Percentiles rank a stretch among this genome's conserved stretches.
Conservation (phyloP, 2,797 vertebrate genomes). For the Lithobates pipiens region DNA sequence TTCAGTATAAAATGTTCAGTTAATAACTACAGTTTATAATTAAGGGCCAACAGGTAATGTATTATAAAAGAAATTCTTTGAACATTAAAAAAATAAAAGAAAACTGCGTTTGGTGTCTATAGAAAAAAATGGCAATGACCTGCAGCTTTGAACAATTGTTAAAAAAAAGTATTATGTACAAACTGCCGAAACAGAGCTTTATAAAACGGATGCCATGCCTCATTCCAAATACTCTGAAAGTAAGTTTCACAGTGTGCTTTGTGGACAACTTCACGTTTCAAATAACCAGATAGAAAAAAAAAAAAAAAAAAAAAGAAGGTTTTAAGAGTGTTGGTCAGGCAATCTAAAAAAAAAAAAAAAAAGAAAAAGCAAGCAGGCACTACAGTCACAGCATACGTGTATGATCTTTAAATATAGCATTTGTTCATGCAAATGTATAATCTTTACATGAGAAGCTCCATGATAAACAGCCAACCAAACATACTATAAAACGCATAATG, state of each 20-base stretch:
- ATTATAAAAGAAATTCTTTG: slow-evolving; percentile 3
- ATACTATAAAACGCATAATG: too few species aligned
- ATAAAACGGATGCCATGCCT: neutral
- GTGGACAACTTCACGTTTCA: neutral
- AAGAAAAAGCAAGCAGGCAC: too few species aligned
- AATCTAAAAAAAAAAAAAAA: too few species aligned
- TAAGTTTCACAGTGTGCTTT: neutral
- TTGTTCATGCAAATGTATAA: too few species aligned
- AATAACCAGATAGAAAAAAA: neutral
- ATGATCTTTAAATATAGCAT: too few species aligned
- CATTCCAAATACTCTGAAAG: neutral
- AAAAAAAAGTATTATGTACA: neutral
- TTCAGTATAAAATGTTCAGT: slow-evolving; percentile 33
- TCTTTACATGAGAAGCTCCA: too few species aligned
- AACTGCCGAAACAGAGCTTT: slow-evolving; percentile 12
- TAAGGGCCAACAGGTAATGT: neutral
- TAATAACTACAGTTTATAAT: slow-evolving; percentile 44
- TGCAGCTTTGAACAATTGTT: slow-evolving; percentile 23
- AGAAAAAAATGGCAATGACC: slow-evolving; percentile 16
- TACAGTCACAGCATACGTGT: too few species aligned
- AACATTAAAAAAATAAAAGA: neutral
- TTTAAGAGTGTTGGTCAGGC: too few species aligned
- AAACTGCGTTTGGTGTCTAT: neutral
- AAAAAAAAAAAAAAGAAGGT: neutral
- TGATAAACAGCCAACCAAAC: too few species aligned